Conservation (phyloP, 2,888 invertebrate genomes). For the Papilio protenor region DNA sequence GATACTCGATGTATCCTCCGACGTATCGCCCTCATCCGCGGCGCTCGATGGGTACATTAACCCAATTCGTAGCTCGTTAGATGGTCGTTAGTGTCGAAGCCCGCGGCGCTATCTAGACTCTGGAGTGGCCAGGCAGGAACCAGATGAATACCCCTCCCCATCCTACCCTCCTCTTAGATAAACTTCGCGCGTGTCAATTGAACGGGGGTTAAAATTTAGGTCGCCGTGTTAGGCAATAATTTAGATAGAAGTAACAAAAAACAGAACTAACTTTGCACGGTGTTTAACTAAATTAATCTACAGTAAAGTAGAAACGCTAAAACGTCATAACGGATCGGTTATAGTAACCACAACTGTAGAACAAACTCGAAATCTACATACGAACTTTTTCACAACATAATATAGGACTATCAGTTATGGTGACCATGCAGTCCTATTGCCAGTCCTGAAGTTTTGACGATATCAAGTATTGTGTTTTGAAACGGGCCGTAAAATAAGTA, state of each 20-base stretch:
- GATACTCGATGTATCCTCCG: conserved; percentile 5
- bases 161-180: conserved; percentile 44
- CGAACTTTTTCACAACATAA: too few species aligned
- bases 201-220: not conserved
- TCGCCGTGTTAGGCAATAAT: not conserved
- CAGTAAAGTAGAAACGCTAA: not conserved
- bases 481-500: too few species aligned
- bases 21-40: conserved; percentile 36
- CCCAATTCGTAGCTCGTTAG: conserved; percentile 54
- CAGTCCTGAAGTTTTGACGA: too few species aligned
- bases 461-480: too few species aligned
- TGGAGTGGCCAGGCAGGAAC: conserved; percentile 48
- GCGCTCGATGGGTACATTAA: conserved; percentile 54
- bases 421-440: too few species aligned
- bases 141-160: conserved; percentile 44
- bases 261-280: not conserved
- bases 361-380: not conserved
- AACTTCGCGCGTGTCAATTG: conserved; percentile 43
- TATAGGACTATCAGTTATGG: too few species aligned
- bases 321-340: not conserved
- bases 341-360: not conserved
- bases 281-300: too few species aligned
- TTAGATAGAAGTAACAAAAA: not conserved
- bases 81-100: conserved; percentile 52
- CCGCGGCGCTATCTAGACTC: conserved; percentile 48